A percentile compares a stretch with the other conserved stretches of the same genome.
phyloP scores from a whole-genome alignment of 2,113 vertebrate species.

The Anhinga rufa region DNA sequence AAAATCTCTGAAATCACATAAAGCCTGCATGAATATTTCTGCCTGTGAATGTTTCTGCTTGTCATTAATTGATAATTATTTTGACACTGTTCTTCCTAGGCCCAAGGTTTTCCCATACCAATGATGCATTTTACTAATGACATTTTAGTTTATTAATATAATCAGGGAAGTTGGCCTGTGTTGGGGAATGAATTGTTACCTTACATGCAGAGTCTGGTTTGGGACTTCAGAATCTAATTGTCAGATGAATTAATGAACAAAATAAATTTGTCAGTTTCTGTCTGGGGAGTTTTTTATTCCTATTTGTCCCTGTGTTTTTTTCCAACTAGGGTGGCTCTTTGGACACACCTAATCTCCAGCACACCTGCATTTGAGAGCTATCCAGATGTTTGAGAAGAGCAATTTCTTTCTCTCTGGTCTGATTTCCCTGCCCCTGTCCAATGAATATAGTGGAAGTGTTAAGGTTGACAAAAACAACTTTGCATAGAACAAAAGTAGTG shows the following conservation, averaged over 20 bases:
- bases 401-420: not conserved
- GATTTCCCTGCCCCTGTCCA: not conserved
- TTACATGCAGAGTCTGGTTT: not conserved
- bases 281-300: not conserved
- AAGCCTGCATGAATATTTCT: not conserved
- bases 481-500: not conserved
- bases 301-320: not conserved
- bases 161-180: not conserved
- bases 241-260: not conserved
- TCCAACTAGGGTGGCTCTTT: not conserved
- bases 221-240: not conserved
- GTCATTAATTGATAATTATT: not conserved
- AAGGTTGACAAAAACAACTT: not conserved
- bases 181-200: not conserved
- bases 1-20: not conserved
- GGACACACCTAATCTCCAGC: not conserved
- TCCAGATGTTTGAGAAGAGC: not conserved
- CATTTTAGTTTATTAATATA: not conserved
- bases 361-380: not conserved
- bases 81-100: not conserved
- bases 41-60: not conserved
- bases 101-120: not conserved
- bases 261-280: not conserved
- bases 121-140: not conserved
- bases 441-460: not conserved